Conservation (phyloP, 2,888 invertebrate species). For the Drosophila siamana region DNA sequence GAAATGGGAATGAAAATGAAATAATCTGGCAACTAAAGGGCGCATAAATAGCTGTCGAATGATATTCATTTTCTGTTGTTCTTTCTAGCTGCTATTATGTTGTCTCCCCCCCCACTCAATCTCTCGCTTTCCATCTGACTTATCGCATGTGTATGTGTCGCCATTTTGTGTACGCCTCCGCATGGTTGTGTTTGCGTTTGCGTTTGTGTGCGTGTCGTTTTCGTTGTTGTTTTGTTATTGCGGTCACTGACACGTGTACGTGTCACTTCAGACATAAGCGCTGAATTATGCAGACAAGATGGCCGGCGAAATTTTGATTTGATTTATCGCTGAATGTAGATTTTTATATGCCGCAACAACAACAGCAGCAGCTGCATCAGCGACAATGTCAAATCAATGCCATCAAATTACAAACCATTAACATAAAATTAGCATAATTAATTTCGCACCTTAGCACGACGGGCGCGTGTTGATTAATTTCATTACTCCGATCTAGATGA, state of each 20-base stretch:
- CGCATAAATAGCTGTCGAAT: slow-evolving; percentile 74
- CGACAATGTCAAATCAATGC: slow-evolving; percentile 71
- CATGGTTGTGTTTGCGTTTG: slow-evolving; percentile 15
- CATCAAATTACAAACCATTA: slow-evolving; percentile 68
- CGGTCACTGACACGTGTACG: slow-evolving; percentile 74
- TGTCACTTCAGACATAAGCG: slow-evolving; percentile 58
- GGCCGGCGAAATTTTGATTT: slow-evolving; percentile 58
- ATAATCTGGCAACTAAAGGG: slow-evolving; percentile 74
- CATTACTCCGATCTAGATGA: slow-evolving; percentile 30
- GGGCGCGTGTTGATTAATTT: slow-evolving; percentile 46
- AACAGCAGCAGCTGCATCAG: slow-evolving; percentile 12
- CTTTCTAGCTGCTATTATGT: slow-evolving; percentile 54
- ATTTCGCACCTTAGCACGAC: slow-evolving; percentile 48
- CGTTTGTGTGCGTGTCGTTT: slow-evolving; percentile 33
- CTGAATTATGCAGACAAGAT: slow-evolving; percentile 71
- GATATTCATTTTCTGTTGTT: slow-evolving; percentile 64
- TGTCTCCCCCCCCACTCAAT: slow-evolving; percentile 5
- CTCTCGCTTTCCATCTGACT: neutral
- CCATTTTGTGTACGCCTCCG: slow-evolving; percentile 34
- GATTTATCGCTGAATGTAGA: slow-evolving; percentile 61
- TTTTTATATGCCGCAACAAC: slow-evolving; percentile 42
- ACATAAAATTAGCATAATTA: slow-evolving; percentile 75
- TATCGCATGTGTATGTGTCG: slow-evolving; percentile 23
- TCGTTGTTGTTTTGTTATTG: slow-evolving; percentile 43
- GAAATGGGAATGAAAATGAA: slow-evolving; percentile 67